phyloP scores from a whole-genome alignment of 2,888 invertebrate genomes.

The Pristionchus fissidentatus region DNA sequence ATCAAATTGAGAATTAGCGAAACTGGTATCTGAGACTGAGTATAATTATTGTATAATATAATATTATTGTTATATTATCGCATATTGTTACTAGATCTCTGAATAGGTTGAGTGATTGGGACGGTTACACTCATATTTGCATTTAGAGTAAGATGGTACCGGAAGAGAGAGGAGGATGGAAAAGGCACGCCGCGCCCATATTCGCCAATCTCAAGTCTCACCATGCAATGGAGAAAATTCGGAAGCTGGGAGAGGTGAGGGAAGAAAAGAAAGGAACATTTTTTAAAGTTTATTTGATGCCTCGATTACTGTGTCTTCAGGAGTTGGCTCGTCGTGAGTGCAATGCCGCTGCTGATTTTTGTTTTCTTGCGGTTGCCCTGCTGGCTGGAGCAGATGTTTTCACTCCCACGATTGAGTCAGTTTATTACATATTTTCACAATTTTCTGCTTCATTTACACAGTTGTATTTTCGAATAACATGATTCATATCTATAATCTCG shows the following conservation, averaged over 20 bases:
- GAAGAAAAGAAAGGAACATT: background rate
- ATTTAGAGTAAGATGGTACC: constrained; percentile 52
- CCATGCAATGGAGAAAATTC: constrained; percentile 30
- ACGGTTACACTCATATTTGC: too few species aligned
- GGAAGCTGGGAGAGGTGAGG: constrained; percentile 76
- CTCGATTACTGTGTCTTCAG: too few species aligned
- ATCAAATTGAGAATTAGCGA: too few species aligned
- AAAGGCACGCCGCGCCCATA: constrained; percentile 95
- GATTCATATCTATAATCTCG: too few species aligned
- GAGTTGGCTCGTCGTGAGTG: constrained; percentile 82
- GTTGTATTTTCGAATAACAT: too few species aligned
- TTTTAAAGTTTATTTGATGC: too few species aligned
- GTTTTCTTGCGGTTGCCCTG: constrained; percentile 88
- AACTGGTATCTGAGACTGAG: too few species aligned
- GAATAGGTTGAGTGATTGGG: background rate
- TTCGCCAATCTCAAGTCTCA: constrained; percentile 83
- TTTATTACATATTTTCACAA: too few species aligned
- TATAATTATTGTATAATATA: too few species aligned
- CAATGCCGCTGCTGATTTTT: constrained; percentile 92
- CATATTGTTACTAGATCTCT: too few species aligned
- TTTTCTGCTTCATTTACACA: too few species aligned
- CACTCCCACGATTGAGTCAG: constrained; percentile 53
- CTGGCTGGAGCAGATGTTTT: constrained; percentile 62
- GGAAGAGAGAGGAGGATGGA: constrained; percentile 86
- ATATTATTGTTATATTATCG: too few species aligned